A percentile compares a stretch with the other conserved stretches of the same genome.
Evolutionary conservation across 2,113 vertebrate genomes (phyloP).

Genomic region (Xiphophorus couchianus): DNA sequence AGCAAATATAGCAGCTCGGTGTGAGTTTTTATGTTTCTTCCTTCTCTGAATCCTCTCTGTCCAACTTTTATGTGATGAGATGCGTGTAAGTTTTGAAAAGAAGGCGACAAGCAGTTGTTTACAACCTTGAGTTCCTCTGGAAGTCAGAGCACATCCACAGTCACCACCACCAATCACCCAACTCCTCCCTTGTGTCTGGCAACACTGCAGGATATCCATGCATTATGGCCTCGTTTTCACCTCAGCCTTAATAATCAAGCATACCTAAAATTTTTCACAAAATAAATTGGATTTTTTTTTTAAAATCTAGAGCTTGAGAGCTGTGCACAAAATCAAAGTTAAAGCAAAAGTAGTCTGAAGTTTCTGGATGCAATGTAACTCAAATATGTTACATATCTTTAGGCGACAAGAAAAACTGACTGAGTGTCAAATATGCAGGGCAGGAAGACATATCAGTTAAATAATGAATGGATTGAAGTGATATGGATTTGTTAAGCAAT

Average conservation of each 20-base stretch:
- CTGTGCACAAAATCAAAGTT: conserved; percentile 1
- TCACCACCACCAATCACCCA: conserved; percentile 47
- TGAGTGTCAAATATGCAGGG: neutral
- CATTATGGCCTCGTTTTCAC: conserved; percentile 27
- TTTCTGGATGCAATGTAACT: neutral
- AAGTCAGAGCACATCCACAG: conserved; percentile 26
- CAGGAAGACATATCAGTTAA: neutral
- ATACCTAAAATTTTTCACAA: conserved; percentile 6
- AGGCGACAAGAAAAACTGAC: neutral
- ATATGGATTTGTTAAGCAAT: neutral
- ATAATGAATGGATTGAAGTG: neutral
- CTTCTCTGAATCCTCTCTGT: conserved; percentile 46
- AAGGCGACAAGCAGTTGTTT: conserved; percentile 35
- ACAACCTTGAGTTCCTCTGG: conserved; percentile 32
- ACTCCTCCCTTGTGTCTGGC: conserved; percentile 24
- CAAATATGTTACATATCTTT: neutral
- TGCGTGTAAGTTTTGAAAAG: conserved; percentile 35
- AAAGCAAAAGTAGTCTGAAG: neutral
- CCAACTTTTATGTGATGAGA: conserved; percentile 48
- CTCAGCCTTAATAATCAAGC: conserved; percentile 19
- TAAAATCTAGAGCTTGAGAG: neutral
- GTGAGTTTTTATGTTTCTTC: conserved; percentile 5
- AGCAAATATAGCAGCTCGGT: conserved; percentile 26
- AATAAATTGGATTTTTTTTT: conserved; percentile 18
- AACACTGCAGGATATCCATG: conserved; percentile 21